These are phyloP conservation scores for Paelopatides confundens DNA, from an alignment of 53 echinoderm and acorn worm species.

Conservation along the genomic window DNA sequence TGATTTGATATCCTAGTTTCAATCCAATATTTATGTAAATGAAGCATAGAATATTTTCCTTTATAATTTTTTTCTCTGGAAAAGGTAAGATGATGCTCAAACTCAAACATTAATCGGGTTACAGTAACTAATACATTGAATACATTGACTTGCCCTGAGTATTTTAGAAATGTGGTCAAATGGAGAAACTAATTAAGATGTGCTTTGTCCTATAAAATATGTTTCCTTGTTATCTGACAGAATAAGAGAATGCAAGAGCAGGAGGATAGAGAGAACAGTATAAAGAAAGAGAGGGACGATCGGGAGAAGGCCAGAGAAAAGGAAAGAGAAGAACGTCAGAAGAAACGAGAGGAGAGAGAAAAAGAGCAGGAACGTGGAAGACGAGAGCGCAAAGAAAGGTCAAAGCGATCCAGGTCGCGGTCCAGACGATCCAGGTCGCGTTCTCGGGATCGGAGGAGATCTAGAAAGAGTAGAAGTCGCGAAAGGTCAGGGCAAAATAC, in stretches of 20 bases:
- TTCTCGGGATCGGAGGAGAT: constrained; percentile 37
- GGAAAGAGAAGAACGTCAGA: constrained; percentile 82
- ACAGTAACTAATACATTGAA: too few relatives aligned
- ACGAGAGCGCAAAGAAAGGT: constrained; percentile 60
- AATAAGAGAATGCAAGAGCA: constrained; percentile 78
- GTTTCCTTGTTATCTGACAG: constrained; percentile 34
- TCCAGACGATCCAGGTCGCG: constrained; percentile 15
- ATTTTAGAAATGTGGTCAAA: too few relatives aligned
- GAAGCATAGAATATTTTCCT: too few relatives aligned
- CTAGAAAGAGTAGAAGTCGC: constrained; percentile 60
- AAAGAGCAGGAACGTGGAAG: constrained; percentile 67
- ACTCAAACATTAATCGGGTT: too few relatives aligned
- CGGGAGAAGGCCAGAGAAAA: constrained; percentile 81
- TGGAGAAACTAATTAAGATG: too few relatives aligned
- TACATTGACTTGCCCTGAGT: too few relatives aligned
- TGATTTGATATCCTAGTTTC: too few relatives aligned
- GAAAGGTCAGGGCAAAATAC: constrained; percentile 42
- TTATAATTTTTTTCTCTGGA: too few relatives aligned
- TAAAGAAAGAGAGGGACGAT: constrained; percentile 83
- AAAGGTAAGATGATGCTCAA: too few relatives aligned
- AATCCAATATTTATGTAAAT: too few relatives aligned
- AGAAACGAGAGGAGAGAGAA: constrained; percentile 80
- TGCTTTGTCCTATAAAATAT: too few relatives aligned
- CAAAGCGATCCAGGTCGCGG: constrained; percentile 44
- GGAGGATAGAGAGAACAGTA: constrained; percentile 70